Percentiles rank a stretch among this genome's conserved stretches.
Evolutionary conservation across 2,797 vertebrate genomes (phyloP).

Genomic region (Crenichthys baileyi): DNA sequence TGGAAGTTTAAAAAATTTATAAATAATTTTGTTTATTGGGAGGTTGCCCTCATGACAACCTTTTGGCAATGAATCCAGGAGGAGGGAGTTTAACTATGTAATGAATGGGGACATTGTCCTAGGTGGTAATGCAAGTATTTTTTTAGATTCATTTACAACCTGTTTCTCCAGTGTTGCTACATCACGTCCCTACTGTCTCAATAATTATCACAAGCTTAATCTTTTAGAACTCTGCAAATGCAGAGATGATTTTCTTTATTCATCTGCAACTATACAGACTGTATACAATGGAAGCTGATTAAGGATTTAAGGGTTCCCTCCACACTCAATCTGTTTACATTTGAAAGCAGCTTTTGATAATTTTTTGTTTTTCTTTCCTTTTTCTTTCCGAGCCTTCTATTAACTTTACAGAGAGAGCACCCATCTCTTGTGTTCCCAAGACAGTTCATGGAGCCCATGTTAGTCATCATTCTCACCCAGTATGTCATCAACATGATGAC

Average conservation of each 20-base stretch:
- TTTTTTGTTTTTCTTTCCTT: conserved; percentile 32
- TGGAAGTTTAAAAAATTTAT: neutral
- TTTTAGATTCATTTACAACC: conserved; percentile 4
- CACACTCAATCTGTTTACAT: neutral
- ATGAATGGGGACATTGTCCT: neutral
- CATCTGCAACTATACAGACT: neutral
- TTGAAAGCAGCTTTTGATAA: neutral
- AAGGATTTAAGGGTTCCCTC: neutral
- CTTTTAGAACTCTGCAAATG: neutral
- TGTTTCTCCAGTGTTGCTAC: conserved; percentile 24
- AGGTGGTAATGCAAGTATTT: neutral
- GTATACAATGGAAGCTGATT: neutral
- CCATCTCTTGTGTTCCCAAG: neutral
- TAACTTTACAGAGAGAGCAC: neutral
- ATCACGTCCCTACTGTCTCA: neutral
- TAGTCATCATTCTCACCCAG: neutral
- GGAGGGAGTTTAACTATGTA: neutral
- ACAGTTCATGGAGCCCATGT: neutral
- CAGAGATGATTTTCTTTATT: neutral
- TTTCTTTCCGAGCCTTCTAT: conserved; percentile 36
- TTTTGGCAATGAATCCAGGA: neutral
- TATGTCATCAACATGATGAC: neutral
- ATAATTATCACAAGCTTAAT: conserved; percentile 8
- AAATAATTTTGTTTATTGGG: neutral
- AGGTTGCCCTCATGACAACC: neutral